These are phyloP conservation scores for Elaphurus davidianus DNA, from an alignment of 2,113 vertebrate species.

Conservation along the genomic window DNA sequence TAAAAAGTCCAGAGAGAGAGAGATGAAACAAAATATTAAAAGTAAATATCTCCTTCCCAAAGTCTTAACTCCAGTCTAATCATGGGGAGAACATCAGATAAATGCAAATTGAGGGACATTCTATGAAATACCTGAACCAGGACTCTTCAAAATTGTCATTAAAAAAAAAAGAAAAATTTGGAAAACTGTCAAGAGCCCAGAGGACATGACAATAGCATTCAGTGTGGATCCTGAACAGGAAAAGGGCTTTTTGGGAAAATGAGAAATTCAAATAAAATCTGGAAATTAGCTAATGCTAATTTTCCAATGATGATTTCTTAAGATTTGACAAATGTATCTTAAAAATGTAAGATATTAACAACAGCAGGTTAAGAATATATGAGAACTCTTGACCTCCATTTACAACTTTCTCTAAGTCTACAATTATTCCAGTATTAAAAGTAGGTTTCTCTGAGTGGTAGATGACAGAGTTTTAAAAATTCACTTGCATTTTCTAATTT, in stretches of 20 bases:
- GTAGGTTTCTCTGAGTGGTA: neutral
- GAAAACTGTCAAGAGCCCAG: neutral
- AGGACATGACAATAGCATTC: neutral
- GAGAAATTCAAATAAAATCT: neutral
- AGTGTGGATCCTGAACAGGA: neutral
- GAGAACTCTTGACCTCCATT: neutral
- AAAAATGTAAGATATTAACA: neutral
- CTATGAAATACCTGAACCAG: neutral
- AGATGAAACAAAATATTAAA: neutral
- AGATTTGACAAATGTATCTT: neutral
- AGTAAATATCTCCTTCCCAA: neutral
- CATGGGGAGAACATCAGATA: neutral
- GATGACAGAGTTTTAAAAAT: neutral
- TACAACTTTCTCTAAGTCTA: neutral
- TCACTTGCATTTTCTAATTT: conserved; percentile 2
- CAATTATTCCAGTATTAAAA: neutral
- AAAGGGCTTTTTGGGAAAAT: neutral
- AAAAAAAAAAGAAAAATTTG: neutral
- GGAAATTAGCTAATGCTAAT: neutral
- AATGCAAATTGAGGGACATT: neutral
- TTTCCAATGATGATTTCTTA: neutral
- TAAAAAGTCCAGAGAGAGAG: neutral
- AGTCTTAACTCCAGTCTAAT: neutral
- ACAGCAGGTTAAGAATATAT: neutral
- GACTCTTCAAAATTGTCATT: neutral